A percentile compares a stretch with the other conserved stretches of the same genome.
Conservation (phyloP, 2,113 vertebrate species). For the Labeo rohita region DNA sequence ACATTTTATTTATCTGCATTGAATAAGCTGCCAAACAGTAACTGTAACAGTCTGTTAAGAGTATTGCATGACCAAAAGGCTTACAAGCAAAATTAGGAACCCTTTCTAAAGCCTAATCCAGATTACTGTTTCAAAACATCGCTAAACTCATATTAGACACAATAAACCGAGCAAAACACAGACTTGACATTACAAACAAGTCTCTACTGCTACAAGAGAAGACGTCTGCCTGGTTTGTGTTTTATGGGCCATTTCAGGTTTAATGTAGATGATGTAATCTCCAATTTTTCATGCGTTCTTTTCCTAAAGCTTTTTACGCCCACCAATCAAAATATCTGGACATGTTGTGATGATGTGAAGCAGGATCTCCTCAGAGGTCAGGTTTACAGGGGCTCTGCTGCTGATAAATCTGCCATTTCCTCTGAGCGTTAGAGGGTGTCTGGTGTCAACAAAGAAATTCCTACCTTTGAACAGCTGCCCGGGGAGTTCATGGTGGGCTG, state of each 20-base stretch:
- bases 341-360: neutral
- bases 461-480: constrained; percentile 24
- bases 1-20: neutral
- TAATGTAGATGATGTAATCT: constrained; percentile 6
- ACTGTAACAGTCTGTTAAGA: constrained; percentile 11
- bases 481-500: constrained; percentile 30
- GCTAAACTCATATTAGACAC: constrained; percentile 20
- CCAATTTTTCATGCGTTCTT: constrained; percentile 12
- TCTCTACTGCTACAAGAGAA: neutral
- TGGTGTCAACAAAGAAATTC: constrained; percentile 47
- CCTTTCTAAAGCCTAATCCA: constrained; percentile 24
- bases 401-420: constrained; percentile 31
- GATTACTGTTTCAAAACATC: constrained; percentile 30
- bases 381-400: constrained; percentile 22
- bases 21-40: neutral
- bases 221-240: neutral
- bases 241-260: neutral
- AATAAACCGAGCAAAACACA: constrained; percentile 29
- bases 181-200: constrained; percentile 13
- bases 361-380: constrained; percentile 35
- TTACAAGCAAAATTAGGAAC: constrained; percentile 13
- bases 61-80: neutral
- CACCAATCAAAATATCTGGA: constrained; percentile 23
- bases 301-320: neutral
- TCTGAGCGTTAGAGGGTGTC: constrained; percentile 15